These are phyloP conservation scores for Lutjanus erythropterus DNA, from an alignment of 2,113 vertebrate species.

Conservation along the genomic window DNA sequence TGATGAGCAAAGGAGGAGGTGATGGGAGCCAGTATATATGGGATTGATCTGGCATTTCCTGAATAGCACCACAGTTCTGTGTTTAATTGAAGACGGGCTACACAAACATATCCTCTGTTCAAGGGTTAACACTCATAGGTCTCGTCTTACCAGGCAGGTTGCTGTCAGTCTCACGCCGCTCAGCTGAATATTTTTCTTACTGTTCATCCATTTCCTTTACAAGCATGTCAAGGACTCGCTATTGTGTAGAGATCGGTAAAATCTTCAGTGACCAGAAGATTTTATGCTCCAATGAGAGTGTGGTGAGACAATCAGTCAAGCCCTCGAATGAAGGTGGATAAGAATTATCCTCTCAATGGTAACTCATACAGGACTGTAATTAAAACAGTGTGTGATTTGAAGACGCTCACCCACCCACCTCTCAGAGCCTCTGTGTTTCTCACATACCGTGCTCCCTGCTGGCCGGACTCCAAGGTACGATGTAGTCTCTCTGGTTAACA, in stretches of 20 bases:
- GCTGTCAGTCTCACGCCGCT: background rate
- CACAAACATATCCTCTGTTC: background rate
- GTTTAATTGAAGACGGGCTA: slow-evolving; percentile 30
- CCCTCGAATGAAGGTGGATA: background rate
- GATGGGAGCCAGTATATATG: slow-evolving; percentile 5
- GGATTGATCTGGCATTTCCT: slow-evolving; percentile 48
- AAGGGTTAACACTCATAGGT: slow-evolving; percentile 3
- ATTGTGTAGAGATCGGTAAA: background rate
- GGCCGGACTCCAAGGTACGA: slow-evolving; percentile 26
- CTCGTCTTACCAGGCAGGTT: background rate
- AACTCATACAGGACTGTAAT: slow-evolving; percentile 20
- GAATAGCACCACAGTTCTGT: slow-evolving; percentile 15
- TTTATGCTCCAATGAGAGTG: background rate
- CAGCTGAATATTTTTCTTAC: background rate
- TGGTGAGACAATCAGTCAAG: background rate
- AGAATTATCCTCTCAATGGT: slow-evolving; percentile 10
- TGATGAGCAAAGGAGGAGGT: slow-evolving; percentile 3
- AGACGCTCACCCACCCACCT: slow-evolving; percentile 1
- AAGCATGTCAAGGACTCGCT: background rate
- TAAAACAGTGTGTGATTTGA: slow-evolving; percentile 10
- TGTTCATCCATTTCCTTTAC: background rate
- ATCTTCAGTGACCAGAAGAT: slow-evolving; percentile 8
- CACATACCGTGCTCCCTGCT: slow-evolving; percentile 1
- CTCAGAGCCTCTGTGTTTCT: slow-evolving; percentile 6
- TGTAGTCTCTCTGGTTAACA: slow-evolving; percentile 38